Percentiles rank a stretch among this genome's conserved stretches.
These are phyloP conservation scores for Platichthys stellatus DNA, from an alignment of 2,113 vertebrate species.

Conservation along the genomic window DNA sequence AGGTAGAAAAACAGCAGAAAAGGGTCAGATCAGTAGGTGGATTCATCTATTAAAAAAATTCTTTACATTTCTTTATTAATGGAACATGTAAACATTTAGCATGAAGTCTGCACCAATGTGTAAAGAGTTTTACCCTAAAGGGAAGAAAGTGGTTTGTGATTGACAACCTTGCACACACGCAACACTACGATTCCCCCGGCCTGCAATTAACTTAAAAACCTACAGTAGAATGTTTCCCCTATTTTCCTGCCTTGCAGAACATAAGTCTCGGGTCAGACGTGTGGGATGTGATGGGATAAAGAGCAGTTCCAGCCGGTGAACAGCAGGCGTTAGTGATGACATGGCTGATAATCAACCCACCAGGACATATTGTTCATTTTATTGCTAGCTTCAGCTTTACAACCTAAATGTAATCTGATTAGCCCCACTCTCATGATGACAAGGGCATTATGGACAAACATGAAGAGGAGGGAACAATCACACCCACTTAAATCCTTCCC, in stretches of 20 bases:
- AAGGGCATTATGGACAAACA: slow-evolving; percentile 65
- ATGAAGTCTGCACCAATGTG: no score
- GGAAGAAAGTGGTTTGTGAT: neutral
- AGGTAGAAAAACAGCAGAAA: no score
- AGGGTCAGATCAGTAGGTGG: no score
- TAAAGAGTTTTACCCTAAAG: neutral
- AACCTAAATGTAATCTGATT: slow-evolving; percentile 75
- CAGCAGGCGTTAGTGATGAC: slow-evolving; percentile 60
- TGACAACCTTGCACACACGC: neutral
- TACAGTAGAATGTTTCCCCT: slow-evolving; percentile 12
- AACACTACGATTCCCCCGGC: neutral
- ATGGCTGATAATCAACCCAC: slow-evolving; percentile 54
- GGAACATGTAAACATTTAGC: no score
- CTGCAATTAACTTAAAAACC: slow-evolving; percentile 23
- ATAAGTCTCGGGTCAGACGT: slow-evolving; percentile 38
- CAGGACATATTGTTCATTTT: slow-evolving; percentile 60
- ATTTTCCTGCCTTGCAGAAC: slow-evolving; percentile 30
- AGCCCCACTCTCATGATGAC: slow-evolving; percentile 61
- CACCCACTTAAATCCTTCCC: slow-evolving; percentile 53
- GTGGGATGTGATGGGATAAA: slow-evolving; percentile 58
- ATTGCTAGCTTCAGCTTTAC: slow-evolving; percentile 58
- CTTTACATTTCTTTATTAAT: no score
- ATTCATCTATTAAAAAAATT: no score
- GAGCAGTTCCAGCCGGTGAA: slow-evolving; percentile 58
- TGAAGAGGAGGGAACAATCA: slow-evolving; percentile 49